Evolutionary conservation across 2,888 invertebrate genomes (phyloP).

Genomic region (Desoria tigrina): DNA sequence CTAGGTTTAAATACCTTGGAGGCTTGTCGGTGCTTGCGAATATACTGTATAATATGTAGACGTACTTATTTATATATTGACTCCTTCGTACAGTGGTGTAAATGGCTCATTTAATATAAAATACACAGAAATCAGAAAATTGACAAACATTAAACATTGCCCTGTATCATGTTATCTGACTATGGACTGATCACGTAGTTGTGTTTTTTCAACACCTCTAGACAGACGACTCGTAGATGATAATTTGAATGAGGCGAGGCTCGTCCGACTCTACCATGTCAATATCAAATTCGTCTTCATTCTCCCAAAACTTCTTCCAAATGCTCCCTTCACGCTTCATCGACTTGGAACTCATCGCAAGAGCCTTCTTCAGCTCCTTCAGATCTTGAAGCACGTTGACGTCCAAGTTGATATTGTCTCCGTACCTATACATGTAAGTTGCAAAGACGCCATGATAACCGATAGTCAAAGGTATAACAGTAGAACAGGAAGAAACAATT

Average conservation of each 20-base stretch:
- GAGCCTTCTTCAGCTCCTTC: slow-evolving; percentile 52
- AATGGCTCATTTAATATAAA: too few relatives aligned
- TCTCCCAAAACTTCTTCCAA: slow-evolving; percentile 54
- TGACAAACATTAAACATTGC: too few relatives aligned
- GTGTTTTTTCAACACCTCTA: slow-evolving; percentile 55
- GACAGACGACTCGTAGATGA: slow-evolving; percentile 86
- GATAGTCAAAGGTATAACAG: too few relatives aligned
- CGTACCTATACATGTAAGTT: slow-evolving; percentile 45
- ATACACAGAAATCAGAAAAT: too few relatives aligned
- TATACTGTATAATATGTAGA: too few relatives aligned
- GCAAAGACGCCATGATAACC: too few relatives aligned
- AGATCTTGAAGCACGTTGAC: slow-evolving; percentile 54
- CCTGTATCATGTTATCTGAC: too few relatives aligned
- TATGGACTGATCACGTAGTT: too few relatives aligned
- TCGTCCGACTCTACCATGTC: slow-evolving; percentile 56
- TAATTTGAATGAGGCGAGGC: slow-evolving; percentile 77
- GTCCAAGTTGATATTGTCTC: slow-evolving; percentile 56
- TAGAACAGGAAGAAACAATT: not conserved
- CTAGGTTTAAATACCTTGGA: too few relatives aligned
- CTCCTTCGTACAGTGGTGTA: too few relatives aligned
- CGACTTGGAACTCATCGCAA: slow-evolving; percentile 51
- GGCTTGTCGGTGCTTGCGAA: too few relatives aligned
- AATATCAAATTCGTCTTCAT: slow-evolving; percentile 59
- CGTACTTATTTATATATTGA: too few relatives aligned
- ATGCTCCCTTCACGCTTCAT: slow-evolving; percentile 52